Conservation (phyloP, 2,113 vertebrate species). For the Malurus melanocephalus region DNA sequence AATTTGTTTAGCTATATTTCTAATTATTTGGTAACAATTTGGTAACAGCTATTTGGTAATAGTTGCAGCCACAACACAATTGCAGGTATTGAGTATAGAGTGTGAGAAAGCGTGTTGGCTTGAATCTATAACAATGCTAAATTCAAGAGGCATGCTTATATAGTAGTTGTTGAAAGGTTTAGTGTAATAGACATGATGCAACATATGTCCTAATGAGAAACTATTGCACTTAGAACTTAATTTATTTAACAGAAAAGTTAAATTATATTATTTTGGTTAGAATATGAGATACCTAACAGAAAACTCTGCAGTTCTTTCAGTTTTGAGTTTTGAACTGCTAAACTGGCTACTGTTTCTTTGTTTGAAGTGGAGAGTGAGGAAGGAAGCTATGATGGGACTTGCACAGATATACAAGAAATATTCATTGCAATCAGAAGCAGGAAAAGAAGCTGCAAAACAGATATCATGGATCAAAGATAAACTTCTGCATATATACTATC, state of each 20-base stretch:
- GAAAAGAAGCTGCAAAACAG: constrained; percentile 95
- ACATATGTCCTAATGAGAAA: neutral
- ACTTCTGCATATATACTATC: constrained; percentile 97
- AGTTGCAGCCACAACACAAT: neutral
- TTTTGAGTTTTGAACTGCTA: constrained; percentile 19
- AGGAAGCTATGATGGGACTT: constrained; percentile 99
- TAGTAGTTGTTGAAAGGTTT: neutral
- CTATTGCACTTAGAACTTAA: neutral
- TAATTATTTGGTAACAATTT: neutral
- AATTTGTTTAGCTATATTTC: neutral
- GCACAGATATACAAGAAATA: constrained; percentile 98
- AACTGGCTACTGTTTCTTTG: neutral
- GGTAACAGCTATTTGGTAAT: neutral
- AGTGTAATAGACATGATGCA: neutral
- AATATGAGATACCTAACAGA: neutral
- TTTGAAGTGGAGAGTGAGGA: constrained; percentile 93
- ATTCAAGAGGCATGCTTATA: neutral
- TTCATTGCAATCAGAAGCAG: constrained; percentile 91
- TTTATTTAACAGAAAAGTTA: neutral
- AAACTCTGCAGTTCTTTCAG: neutral
- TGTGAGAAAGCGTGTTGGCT: neutral
- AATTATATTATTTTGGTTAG: neutral
- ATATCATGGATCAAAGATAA: constrained; percentile 99
- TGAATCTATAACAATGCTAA: neutral
- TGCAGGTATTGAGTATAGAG: neutral